Evolutionary conservation across 2,113 vertebrate genomes (phyloP).

Genomic region (Chaetops frenatus): DNA sequence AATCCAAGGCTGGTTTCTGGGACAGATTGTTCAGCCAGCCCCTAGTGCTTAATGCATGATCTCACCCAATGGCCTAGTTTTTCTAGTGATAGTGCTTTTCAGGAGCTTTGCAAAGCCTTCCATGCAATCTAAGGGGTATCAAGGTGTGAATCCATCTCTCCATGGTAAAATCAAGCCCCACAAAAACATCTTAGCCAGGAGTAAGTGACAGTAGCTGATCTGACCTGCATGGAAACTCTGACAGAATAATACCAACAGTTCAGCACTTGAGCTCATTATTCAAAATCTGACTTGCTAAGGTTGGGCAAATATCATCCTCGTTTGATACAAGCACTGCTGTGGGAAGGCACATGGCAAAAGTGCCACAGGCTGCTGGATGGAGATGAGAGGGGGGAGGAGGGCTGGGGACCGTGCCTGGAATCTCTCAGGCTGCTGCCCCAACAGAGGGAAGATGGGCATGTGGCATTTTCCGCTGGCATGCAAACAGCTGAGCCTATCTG

Average conservation of each 20-base stretch:
- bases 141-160: not conserved
- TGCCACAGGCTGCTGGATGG: accelerated
- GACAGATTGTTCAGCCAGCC: slow-evolving; percentile 60
- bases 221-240: slow-evolving; percentile 7
- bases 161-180: not conserved
- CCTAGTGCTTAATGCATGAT: slow-evolving; percentile 53
- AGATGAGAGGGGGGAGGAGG: not conserved
- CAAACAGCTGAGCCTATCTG: slow-evolving; percentile 54
- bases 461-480: slow-evolving; percentile 56
- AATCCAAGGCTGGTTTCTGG: slow-evolving; percentile 43
- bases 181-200: not conserved
- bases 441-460: not conserved
- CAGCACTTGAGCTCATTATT: not conserved
- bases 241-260: not conserved
- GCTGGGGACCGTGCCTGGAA: not conserved
- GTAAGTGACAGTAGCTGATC: not conserved
- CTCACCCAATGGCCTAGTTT: slow-evolving; percentile 54
- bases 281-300: not conserved
- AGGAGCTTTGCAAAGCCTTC: slow-evolving; percentile 29
- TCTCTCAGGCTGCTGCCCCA: not conserved
- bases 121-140: not conserved
- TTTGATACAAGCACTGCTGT: not conserved
- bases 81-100: slow-evolving; percentile 53
- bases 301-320: not conserved
- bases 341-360: not conserved